These are phyloP conservation scores for Drosophila tristis DNA, from an alignment of 1,140 invertebrate genomes.

Conservation along the genomic window DNA sequence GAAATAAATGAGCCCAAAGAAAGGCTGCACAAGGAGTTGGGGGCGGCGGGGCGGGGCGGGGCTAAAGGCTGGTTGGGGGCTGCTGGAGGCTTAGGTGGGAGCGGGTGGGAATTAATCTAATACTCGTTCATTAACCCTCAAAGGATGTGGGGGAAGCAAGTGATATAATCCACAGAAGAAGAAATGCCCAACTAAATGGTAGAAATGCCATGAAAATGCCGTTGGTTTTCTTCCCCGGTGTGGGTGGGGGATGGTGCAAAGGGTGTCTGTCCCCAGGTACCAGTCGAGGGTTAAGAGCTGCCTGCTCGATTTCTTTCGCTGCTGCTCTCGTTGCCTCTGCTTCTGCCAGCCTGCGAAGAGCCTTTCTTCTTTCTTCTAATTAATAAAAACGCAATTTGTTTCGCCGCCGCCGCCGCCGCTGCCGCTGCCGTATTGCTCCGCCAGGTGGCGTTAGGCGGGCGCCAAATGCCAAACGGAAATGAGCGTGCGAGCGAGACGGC, in stretches of 20 bases:
- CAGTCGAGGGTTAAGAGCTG: slow-evolving; percentile 20
- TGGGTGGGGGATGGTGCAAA: no score
- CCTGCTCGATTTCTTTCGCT: not conserved
- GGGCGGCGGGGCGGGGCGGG: no score
- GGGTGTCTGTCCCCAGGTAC: no score
- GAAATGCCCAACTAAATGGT: no score
- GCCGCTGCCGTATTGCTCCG: slow-evolving; percentile 6
- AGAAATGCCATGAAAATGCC: no score
- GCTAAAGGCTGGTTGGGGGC: not conserved
- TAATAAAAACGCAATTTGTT: slow-evolving; percentile 75
- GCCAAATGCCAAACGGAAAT: slow-evolving; percentile 49
- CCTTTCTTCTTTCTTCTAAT: slow-evolving; percentile 65
- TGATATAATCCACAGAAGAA: not conserved
- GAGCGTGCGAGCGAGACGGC: slow-evolving; percentile 2
- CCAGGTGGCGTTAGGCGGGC: slow-evolving; percentile 61
- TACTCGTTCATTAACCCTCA: slow-evolving; percentile 31
- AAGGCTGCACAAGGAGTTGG: not conserved
- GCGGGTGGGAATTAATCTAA: slow-evolving; percentile 38
- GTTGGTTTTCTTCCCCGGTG: no score
- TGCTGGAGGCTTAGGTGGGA: no score
- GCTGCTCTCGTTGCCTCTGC: not conserved
- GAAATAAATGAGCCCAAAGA: slow-evolving; percentile 5
- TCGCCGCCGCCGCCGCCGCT: slow-evolving; percentile 8
- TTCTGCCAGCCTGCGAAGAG: not conserved
- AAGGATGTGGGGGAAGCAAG: no score